Base-by-base conservation (phyloP, 2,888 invertebrate genomes). In the Mythimna albipuncta region DNA sequence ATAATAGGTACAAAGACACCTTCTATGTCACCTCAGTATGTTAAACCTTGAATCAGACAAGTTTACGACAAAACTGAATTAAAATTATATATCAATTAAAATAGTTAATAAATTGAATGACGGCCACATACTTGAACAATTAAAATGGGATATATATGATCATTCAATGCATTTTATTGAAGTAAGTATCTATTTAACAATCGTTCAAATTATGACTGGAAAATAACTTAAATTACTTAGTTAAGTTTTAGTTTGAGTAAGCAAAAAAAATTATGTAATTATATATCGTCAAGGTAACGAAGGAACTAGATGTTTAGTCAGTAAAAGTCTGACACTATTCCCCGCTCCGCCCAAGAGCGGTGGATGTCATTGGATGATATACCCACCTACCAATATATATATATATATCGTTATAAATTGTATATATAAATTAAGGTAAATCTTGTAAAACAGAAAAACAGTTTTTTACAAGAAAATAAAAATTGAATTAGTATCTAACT, bases 31-130 rank as follows among this genome's bases (percentile, higher is more conserved):
- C 9, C 16, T 58, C n/a, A 13, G 38, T 41, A 64, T 35, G 21
- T 41, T 26, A 6, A 67, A 19, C 10, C 64, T 65, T 69, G 21
- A 57, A 47, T 10, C 19, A 52, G n/a, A 70, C 80, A 73, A 32
- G 65, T 52, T 69, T 32, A 75, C 50, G 26, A 64, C 19, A 32
- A 69, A 75, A 55, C 16, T 70, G 66, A 66, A 80, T 75, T 69
- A 61, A 70, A 75, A 75, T 11, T 52, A 44, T 67, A 67, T 79
- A 71, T 52, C 71, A 75, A 79, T 80, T 79, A 80, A 80, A 67
- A 80, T 79, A 3, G 32, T 19, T 63, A 19, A 69, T 58, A 7
- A 32, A 79, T 61, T 68, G 16, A 58, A 55, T 10, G 16, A 41
- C 58, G 50, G 41, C 32, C 10, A 63, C 52, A 66, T 66, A 59